Evolutionary conservation across 2,797 vertebrate genomes (phyloP), one percentile per base, ranked within the genome.

Genomic region (Kryptolebias ocellatus): DNA sequence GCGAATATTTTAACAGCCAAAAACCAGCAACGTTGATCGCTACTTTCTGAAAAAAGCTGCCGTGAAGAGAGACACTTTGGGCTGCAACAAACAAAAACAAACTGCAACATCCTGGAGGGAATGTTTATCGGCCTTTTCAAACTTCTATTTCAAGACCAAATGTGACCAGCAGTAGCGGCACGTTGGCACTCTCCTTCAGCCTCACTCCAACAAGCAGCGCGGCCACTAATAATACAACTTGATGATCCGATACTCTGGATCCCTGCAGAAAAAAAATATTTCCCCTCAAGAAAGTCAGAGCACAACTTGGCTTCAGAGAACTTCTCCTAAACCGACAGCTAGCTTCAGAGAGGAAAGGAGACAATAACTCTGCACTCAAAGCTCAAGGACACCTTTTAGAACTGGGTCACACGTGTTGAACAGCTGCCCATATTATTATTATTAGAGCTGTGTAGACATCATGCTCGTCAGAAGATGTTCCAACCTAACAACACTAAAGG

Each of bases 161-260:
- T 71, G 47, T 51, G 55, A 67, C 53, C 61, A 37, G 54, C 31
- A 51, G 62, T 59, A 56, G 7, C 62, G 31, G 65, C 49, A 57
- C 34, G 50, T 45, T 64, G 54, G 27, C 70, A 55, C 34, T 53
- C 34, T 45, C 54, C 67, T 59, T 49, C 14, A 64, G 61, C 51
- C 49, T 53, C 10, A 0, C 51, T 62, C 54, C 57, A 47, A 62
- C 67, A 24, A 65, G 59, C 60, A 72, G 64, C 27, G 27, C 46
- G 42, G 46, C 31, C 60, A 52, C 65, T 78, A 72, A 83, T 76
- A 79, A 61, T 64, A 79, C 70, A 73, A 70, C 72, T 71, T 17
- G 62, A 75, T 64, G 64, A 79, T 69, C 70, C 68, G 83, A 88
- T 78, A 69, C 70, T 70, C 57, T 81, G 75, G 78, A 84, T 76